Conservation (phyloP, 2,888 invertebrate genomes). For the Platycnemis pennipes region DNA sequence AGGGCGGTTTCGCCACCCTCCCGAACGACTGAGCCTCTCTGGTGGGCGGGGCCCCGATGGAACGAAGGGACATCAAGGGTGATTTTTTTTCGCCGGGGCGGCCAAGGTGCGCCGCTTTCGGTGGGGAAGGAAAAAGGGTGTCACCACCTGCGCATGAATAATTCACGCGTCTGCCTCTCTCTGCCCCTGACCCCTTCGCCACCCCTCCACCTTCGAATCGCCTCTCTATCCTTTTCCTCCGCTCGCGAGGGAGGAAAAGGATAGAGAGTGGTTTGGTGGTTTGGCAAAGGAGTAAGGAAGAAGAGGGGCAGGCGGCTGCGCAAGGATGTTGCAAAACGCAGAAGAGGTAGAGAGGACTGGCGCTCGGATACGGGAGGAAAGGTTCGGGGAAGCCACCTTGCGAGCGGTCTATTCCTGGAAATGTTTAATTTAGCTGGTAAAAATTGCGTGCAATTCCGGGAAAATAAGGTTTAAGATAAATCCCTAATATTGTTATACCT, state of each 20-base stretch:
- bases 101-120: neutral
- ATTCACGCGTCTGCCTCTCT: conserved; percentile 25
- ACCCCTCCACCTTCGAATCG: neutral
- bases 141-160: conserved; percentile 65
- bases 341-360: neutral
- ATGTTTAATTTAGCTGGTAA: too few relatives aligned
- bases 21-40: neutral
- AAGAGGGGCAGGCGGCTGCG: neutral
- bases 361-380: too few relatives aligned
- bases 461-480: too few relatives aligned
- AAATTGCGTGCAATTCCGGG: too few relatives aligned
- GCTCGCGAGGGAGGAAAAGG: neutral
- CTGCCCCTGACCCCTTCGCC: neutral
- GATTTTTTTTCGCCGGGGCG: neutral
- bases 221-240: neutral
- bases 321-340: neutral
- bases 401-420: too few relatives aligned
- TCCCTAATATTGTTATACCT: too few relatives aligned
- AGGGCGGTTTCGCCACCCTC: neutral
- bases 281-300: neutral
- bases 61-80: neutral
- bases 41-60: neutral
- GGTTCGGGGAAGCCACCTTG: too few relatives aligned
- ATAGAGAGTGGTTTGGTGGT: too few relatives aligned
- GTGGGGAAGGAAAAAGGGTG: conserved; percentile 47